Evolutionary conservation across 2,888 invertebrate species (phyloP).

Genomic region (Troides oblongomaculatus): DNA sequence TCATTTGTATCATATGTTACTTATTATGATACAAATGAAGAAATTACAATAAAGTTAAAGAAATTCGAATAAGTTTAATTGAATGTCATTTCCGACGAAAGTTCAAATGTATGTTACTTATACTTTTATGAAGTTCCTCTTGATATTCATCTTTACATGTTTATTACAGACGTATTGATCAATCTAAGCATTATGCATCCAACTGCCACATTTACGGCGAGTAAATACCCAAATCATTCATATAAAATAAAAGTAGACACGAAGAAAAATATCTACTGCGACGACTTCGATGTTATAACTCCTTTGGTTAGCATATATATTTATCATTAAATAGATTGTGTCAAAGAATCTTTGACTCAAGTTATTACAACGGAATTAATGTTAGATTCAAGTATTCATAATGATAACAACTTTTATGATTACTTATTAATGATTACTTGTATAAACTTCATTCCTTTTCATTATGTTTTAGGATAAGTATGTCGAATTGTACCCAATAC

Average conservation of each 20-base stretch:
- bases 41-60: no score
- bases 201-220: slow-evolving; percentile 34
- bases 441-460: no score
- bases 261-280: slow-evolving; percentile 14
- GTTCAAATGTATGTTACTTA: no score
- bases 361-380: no score
- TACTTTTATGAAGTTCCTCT: background rate
- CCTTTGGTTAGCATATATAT: slow-evolving; percentile 25
- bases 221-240: slow-evolving; percentile 25
- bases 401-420: no score
- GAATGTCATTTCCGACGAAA: no score
- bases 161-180: slow-evolving; percentile 42
- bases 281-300: slow-evolving; percentile 14
- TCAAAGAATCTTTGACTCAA: background rate
- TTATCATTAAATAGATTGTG: background rate
- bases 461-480: slow-evolving; percentile 25
- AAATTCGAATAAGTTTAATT: no score
- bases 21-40: no score
- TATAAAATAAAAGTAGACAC: slow-evolving; percentile 32
- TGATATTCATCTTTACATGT: slow-evolving; percentile 4
- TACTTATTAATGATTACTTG: no score
- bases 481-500: slow-evolving; percentile 22
- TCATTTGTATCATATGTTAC: no score
- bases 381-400: no score
- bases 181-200: slow-evolving; percentile 39